Base-by-base conservation (phyloP, 2,797 vertebrate species). In the Lepus oiostolus region DNA sequence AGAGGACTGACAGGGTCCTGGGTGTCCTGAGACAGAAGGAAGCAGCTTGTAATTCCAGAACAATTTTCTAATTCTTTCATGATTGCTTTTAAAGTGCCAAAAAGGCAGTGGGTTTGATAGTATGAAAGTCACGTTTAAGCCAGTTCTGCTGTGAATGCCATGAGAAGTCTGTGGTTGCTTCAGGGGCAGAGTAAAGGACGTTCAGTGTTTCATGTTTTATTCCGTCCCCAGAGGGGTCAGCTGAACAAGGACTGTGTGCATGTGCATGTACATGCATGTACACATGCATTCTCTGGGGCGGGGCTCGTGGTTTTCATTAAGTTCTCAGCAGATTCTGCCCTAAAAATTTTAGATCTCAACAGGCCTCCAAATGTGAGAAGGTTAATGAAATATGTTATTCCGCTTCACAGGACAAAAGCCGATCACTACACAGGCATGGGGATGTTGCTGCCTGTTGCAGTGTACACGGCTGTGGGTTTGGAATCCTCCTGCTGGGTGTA, bases 81-180 rank as follows among this genome's bases (percentile, higher is more conserved):
- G 24, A 21, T n/a, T 94, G 62, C 38, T 95, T 92, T 95, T 32
- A 74, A 91, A 86, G 80, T 63, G 22, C 71, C 47, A 67, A 60
- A 85, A 90, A 87, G 65, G 24, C 50, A 42, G 1, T 85, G 75
- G 17, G 19, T 52, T 92, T 83, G 65, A 75, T 52, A 70, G 80
- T 30, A 50, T 4, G 58, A 42, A 91, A 71, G 68, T 67, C 88
- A 84, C 35, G 70, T 62, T 30, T 0, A 77, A 83, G n/a, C 63
- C 62, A 22, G 12, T 90, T 67, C 70, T 85, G 68, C 32, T 21
- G 47, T 63, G 32, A n/a, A 14, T 62, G 14, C 8, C 16, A 16
- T 26, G 28, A 67, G 62, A 86, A 85, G 54, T 85, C 35, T 74
- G 70, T 8, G 38, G 42, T 89, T 90, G 67, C 67, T 74, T 91